A percentile compares a stretch with the other conserved stretches of the same genome.
These are phyloP conservation scores for Drosophila demipolita DNA, from an alignment of 2,888 invertebrate genomes.

Conservation along the genomic window DNA sequence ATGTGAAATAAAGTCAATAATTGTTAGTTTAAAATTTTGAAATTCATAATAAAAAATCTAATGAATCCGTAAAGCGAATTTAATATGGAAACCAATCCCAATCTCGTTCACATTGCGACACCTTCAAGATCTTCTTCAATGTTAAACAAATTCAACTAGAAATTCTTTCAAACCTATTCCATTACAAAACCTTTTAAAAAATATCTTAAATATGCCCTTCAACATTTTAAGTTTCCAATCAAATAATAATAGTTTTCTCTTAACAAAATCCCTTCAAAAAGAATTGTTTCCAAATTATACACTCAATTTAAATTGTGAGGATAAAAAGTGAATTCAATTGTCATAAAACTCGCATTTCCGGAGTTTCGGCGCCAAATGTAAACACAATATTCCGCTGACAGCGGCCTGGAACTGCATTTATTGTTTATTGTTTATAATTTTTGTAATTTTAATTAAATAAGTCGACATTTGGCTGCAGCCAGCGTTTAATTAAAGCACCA, in stretches of 20 bases:
- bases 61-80: background rate
- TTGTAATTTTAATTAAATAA: slow-evolving; percentile 78
- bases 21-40: background rate
- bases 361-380: slow-evolving; percentile 48
- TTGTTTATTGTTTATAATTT: slow-evolving; percentile 75
- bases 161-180: background rate
- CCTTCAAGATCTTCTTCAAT: background rate
- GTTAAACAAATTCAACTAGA: background rate
- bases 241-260: background rate
- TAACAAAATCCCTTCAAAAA: background rate
- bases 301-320: slow-evolving; percentile 4
- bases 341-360: slow-evolving; percentile 49
- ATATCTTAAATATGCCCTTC: background rate
- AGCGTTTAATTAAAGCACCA: slow-evolving; percentile 53
- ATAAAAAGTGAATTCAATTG: slow-evolving; percentile 55
- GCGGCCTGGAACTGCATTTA: slow-evolving; percentile 29
- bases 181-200: background rate
- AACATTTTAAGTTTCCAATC: background rate
- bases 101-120: background rate
- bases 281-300: slow-evolving; percentile 11
- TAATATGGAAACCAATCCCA: background rate
- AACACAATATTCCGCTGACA: slow-evolving; percentile 57
- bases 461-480: slow-evolving; percentile 43
- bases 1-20: background rate
- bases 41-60: background rate